phyloP scores from a whole-genome alignment of 1,140 invertebrate genomes.

The Halesus radiatus region DNA sequence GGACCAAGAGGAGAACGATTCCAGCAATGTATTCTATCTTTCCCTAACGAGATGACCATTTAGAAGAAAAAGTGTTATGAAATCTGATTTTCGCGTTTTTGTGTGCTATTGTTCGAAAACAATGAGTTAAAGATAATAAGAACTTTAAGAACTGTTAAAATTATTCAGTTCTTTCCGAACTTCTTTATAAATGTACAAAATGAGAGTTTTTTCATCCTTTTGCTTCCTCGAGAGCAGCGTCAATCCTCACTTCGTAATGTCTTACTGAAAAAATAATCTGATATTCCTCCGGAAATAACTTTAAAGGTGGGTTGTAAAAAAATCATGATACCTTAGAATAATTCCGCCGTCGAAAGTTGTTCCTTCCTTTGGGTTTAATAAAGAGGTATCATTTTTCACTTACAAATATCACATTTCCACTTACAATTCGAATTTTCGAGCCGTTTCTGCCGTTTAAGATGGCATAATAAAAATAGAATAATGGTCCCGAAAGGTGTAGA shows the following conservation, averaged over 20 bases:
- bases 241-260: too few relatives aligned
- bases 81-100: neutral
- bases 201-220: too few relatives aligned
- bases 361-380: neutral
- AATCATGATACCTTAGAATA: too few relatives aligned
- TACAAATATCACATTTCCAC: slow-evolving; percentile 14
- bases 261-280: too few relatives aligned
- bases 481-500: slow-evolving; percentile 41
- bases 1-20: slow-evolving; percentile 1
- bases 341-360: too few relatives aligned
- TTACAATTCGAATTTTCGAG: slow-evolving; percentile 20
- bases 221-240: too few relatives aligned
- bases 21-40: slow-evolving; percentile 13
- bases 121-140: too few relatives aligned
- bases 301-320: too few relatives aligned
- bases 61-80: neutral
- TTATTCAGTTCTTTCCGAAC: too few relatives aligned
- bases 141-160: too few relatives aligned
- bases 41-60: slow-evolving; percentile 23
- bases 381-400: slow-evolving; percentile 9
- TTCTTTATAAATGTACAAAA: too few relatives aligned
- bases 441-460: slow-evolving; percentile 29
- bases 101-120: neutral
- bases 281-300: too few relatives aligned
- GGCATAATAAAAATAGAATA: slow-evolving; percentile 49